Evolutionary conservation across 1,140 invertebrate genomes (phyloP).

Genomic region (Dinothrombium tinctorium): DNA sequence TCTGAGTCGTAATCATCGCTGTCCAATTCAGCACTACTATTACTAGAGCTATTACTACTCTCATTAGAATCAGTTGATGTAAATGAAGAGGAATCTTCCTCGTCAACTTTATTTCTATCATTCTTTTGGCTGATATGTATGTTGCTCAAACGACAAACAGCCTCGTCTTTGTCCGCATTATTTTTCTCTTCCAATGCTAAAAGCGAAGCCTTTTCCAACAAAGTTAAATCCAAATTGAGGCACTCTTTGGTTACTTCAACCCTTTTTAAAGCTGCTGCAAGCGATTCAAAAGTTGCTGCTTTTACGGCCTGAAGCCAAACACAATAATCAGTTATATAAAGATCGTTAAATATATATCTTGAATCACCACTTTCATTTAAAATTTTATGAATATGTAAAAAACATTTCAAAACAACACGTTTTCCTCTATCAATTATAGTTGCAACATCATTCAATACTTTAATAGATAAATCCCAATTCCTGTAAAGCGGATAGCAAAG

Average conservation of each 20-base stretch:
- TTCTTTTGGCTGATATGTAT: no score
- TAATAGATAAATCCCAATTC: slow-evolving; percentile 42
- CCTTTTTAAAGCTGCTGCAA: slow-evolving; percentile 21
- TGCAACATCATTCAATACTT: slow-evolving; percentile 35
- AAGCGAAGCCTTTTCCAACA: slow-evolving; percentile 12
- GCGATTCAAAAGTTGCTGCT: slow-evolving; percentile 15
- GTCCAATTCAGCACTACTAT: no score
- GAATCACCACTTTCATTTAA: slow-evolving; percentile 42
- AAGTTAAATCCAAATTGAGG: slow-evolving; percentile 11
- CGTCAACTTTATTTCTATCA: no score
- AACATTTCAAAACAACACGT: slow-evolving; percentile 44
- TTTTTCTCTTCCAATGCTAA: not conserved
- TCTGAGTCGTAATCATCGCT: no score
- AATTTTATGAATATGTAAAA: slow-evolving; percentile 43
- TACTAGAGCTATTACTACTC: no score
- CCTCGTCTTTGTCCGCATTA: no score
- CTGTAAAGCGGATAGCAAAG: slow-evolving; percentile 53
- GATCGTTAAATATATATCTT: slow-evolving; percentile 55
- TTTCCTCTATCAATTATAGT: slow-evolving; percentile 32
- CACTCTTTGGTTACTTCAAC: slow-evolving; percentile 10
- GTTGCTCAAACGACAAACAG: no score
- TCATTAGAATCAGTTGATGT: no score
- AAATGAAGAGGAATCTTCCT: no score
- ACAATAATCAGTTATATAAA: slow-evolving; percentile 69
- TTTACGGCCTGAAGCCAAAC: slow-evolving; percentile 49